These are phyloP conservation scores for Parnassius mnemosyne DNA, from an alignment of 2,888 invertebrate species.

Conservation along the genomic window DNA sequence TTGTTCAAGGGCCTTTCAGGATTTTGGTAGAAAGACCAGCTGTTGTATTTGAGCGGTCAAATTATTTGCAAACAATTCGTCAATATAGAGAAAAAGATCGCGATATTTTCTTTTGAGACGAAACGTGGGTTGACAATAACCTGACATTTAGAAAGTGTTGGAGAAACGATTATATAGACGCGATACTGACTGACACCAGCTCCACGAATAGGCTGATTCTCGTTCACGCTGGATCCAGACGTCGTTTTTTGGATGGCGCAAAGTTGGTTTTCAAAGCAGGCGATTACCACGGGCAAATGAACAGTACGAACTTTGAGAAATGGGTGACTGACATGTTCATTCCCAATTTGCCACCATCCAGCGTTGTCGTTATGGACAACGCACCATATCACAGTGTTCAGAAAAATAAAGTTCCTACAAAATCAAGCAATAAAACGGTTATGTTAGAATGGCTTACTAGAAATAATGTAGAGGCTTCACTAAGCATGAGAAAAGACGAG, in stretches of 20 bases:
- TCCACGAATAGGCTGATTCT: background rate
- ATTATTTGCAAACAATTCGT: slow-evolving; percentile 24
- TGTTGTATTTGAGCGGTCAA: slow-evolving; percentile 26
- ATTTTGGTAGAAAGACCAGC: slow-evolving; percentile 26
- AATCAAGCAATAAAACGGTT: slow-evolving; percentile 17
- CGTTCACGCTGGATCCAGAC: no score
- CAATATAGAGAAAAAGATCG: slow-evolving; percentile 25
- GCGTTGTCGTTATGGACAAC: no score
- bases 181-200: slow-evolving; percentile 18
- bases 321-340: slow-evolving; percentile 27
- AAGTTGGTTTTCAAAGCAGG: no score
- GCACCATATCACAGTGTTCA: slow-evolving; percentile 19
- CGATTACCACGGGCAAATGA: slow-evolving; percentile 23
- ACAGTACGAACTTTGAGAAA: slow-evolving; percentile 27
- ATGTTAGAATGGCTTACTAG: no score
- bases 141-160: slow-evolving; percentile 17
- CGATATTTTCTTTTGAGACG: slow-evolving; percentile 25
- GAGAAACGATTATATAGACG: slow-evolving; percentile 14
- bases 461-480: no score
- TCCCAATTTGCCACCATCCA: slow-evolving; percentile 29
- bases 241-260: no score
- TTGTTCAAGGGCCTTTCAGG: background rate
- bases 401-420: slow-evolving; percentile 28
- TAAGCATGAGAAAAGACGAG: no score
- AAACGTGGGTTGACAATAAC: slow-evolving; percentile 26